These are phyloP conservation scores for Sarcophilus harrisii DNA, from an alignment of 2,797 vertebrate species.

Conservation along the genomic window DNA sequence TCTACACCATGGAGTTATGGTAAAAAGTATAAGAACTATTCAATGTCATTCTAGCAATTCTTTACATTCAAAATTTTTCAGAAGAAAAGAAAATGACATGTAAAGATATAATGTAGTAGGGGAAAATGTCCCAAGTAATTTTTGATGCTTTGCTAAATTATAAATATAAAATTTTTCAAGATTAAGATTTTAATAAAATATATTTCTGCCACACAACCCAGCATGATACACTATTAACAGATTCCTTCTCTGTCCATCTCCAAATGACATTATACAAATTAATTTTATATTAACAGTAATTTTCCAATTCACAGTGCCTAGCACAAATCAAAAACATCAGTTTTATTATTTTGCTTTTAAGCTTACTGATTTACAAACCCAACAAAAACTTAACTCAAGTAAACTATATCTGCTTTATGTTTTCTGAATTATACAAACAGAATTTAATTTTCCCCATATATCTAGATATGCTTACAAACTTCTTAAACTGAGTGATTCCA, in stretches of 20 bases:
- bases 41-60: constrained; percentile 37
- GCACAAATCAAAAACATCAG: constrained; percentile 19
- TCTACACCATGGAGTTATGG: constrained; percentile 54
- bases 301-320: constrained; percentile 39
- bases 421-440: constrained; percentile 29
- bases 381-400: not conserved
- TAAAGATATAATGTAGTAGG: constrained; percentile 47
- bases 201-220: not conserved
- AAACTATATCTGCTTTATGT: not conserved
- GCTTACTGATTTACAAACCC: not conserved
- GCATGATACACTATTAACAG: not conserved
- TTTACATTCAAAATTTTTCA: constrained; percentile 59
- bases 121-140: constrained; percentile 63
- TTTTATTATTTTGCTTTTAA: not conserved
- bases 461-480: not conserved
- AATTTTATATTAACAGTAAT: not conserved
- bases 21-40: constrained; percentile 63
- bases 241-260: not conserved
- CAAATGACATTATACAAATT: not conserved
- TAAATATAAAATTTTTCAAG: constrained; percentile 15
- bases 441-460: not conserved
- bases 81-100: constrained; percentile 58
- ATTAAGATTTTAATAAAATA: constrained; percentile 39
- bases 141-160: constrained; percentile 55
- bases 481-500: constrained; percentile 10